Conservation (phyloP, 2,888 invertebrate species). For the Machimus rusticus region DNA sequence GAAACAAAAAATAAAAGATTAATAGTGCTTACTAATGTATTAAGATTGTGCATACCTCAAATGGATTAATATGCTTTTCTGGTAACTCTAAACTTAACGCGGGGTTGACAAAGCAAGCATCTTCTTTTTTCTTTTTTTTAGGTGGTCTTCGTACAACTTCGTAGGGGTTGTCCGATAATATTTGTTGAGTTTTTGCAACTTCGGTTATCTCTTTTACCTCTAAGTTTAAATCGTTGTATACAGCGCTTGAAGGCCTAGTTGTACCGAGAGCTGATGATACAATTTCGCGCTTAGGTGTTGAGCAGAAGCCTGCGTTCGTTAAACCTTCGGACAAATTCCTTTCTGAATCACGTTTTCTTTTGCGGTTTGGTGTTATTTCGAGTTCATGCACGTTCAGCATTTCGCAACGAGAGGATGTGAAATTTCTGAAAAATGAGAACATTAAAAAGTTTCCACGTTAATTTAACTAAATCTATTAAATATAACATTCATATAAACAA, state of each 20-base stretch:
- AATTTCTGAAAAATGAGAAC: neutral
- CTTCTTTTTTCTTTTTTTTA: slow-evolving; percentile 59
- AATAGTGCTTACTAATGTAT: neutral
- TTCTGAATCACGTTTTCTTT: slow-evolving; percentile 58
- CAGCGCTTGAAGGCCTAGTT: neutral
- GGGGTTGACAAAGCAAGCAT: slow-evolving; percentile 60
- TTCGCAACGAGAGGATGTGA: neutral
- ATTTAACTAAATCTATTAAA: no score
- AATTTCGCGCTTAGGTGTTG: slow-evolving; percentile 58
- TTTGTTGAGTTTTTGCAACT: slow-evolving; percentile 48
- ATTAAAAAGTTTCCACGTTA: no score
- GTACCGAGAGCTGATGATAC: slow-evolving; percentile 48
- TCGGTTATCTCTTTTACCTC: slow-evolving; percentile 60
- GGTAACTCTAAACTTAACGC: slow-evolving; percentile 60
- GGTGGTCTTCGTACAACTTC: slow-evolving; percentile 61
- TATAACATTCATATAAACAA: no score
- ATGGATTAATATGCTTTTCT: slow-evolving; percentile 61
- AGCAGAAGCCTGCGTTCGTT: slow-evolving; percentile 59
- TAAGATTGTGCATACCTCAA: slow-evolving; percentile 54
- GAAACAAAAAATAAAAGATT: neutral
- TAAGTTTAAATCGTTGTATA: slow-evolving; percentile 52
- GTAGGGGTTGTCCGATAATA: slow-evolving; percentile 55
- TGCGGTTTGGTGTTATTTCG: slow-evolving; percentile 54
- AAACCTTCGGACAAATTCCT: slow-evolving; percentile 31
- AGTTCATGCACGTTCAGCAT: slow-evolving; percentile 47